These are phyloP conservation scores for Eulemur albifrons DNA, from an alignment of 2,797 vertebrate genomes.

Conservation along the genomic window DNA sequence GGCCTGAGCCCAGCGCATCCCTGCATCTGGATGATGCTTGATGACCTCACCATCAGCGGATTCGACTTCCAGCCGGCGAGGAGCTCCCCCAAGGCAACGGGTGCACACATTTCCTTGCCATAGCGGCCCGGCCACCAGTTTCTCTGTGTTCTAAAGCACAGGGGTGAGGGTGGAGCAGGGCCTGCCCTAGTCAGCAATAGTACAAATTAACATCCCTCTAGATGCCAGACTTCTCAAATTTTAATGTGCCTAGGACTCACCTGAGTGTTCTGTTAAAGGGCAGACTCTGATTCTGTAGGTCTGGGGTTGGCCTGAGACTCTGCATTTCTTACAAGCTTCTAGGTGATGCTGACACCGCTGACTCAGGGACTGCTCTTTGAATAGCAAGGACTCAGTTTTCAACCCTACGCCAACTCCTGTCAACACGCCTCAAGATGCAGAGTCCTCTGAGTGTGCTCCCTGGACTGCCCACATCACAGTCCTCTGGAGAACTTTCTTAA, in stretches of 20 bases:
- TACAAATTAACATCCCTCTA: neutral
- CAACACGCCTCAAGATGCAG: neutral
- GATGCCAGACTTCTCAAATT: neutral
- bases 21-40: rapidly evolving
- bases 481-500: neutral
- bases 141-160: neutral
- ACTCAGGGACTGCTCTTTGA: neutral
- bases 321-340: neutral
- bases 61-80: neutral
- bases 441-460: too few relatives aligned
- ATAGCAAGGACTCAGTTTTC: neutral
- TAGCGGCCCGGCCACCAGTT: neutral
- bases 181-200: neutral
- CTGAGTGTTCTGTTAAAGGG: neutral
- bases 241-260: neutral
- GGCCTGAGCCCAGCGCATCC: rapidly evolving
- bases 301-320: neutral
- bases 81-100: neutral
- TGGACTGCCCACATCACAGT: neutral
- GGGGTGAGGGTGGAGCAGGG: too few relatives aligned
- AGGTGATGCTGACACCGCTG: neutral
- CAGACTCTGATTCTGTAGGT: neutral
- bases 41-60: rapidly evolving
- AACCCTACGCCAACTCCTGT: neutral
- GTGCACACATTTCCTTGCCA: rapidly evolving